A percentile compares a stretch with the other conserved stretches of the same genome.
Conservation (phyloP, 2,113 vertebrate genomes). For the Scalopus aquaticus region DNA sequence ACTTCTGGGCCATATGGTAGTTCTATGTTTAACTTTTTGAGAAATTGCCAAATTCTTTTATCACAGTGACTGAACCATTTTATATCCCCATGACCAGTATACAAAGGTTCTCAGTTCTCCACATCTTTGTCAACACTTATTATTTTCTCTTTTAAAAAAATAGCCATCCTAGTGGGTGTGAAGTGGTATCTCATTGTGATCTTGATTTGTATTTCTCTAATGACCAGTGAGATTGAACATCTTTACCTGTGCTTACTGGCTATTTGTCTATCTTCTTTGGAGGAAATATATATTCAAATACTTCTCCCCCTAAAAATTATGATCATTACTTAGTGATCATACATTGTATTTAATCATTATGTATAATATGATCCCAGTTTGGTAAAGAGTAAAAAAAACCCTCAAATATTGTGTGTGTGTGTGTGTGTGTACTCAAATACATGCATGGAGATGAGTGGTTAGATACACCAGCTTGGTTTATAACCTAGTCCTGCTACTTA, state of each 20-base stretch:
- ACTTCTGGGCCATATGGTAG: not conserved
- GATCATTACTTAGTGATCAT: not conserved
- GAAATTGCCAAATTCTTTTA: not conserved
- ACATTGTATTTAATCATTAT: not conserved
- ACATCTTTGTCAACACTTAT: not conserved
- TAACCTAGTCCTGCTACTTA: not conserved
- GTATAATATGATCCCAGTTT: not conserved
- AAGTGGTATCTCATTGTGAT: not conserved
- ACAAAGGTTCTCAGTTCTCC: not conserved
- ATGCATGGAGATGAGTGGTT: not conserved
- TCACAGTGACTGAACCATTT: not conserved
- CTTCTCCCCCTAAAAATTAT: not conserved
- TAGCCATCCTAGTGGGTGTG: not conserved
- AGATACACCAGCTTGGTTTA: not conserved
- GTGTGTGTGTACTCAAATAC: not conserved
- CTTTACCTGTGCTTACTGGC: not conserved
- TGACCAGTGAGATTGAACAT: not conserved
- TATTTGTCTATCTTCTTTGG: not conserved
- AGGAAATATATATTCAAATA: not conserved
- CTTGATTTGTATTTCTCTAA: not conserved
- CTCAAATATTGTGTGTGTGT: not conserved
- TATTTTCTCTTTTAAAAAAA: not conserved
- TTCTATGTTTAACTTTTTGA: not conserved
- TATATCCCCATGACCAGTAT: not conserved
- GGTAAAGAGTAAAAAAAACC: not conserved